phyloP scores from a whole-genome alignment of 2,113 vertebrate genomes.

The Apteryx owenii region DNA sequence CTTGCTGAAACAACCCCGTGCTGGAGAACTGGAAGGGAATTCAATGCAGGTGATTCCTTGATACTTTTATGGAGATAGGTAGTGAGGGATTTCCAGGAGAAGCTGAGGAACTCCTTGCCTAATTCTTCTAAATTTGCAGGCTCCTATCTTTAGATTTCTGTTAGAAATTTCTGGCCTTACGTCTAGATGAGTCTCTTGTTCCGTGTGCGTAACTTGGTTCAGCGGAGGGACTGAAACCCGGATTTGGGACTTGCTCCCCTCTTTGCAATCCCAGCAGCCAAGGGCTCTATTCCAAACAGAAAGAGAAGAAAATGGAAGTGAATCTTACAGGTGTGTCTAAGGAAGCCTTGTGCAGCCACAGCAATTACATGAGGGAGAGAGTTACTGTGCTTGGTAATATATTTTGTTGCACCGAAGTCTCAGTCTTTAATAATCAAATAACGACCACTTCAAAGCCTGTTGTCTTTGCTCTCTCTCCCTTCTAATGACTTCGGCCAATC shows the following conservation, averaged over 20 bases:
- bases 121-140: neutral
- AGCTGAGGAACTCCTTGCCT: neutral
- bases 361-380: neutral
- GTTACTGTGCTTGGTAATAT: neutral
- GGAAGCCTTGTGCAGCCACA: neutral
- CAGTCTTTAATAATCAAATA: neutral
- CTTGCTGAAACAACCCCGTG: neutral
- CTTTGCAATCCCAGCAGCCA: neutral
- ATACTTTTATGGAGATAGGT: neutral
- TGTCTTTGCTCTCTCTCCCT: neutral
- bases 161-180: neutral
- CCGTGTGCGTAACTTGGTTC: neutral
- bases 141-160: neutral
- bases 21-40: neutral
- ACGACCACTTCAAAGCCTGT: neutral
- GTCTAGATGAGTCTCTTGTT: neutral
- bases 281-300: neutral
- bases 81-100: neutral
- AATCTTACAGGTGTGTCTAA: neutral
- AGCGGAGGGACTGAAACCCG: neutral
- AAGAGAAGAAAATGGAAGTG: neutral
- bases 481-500: conserved; percentile 13
- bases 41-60: too few relatives aligned
- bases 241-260: neutral
- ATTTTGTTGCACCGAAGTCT: neutral